phyloP scores from a whole-genome alignment of 1,140 invertebrate genomes.

The Mizuhopecten yessoensis region DNA sequence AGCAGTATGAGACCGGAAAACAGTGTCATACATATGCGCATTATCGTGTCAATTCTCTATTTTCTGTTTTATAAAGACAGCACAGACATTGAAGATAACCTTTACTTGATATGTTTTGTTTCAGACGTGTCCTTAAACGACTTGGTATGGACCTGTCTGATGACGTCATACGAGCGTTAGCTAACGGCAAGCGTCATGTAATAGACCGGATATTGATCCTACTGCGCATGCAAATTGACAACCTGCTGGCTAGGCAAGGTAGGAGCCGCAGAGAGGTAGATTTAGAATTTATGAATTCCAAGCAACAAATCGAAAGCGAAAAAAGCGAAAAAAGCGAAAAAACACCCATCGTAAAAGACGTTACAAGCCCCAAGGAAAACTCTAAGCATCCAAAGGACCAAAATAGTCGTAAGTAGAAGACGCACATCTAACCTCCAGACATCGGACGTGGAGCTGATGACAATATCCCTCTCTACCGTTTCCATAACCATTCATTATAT shows the following conservation, averaged over 20 bases:
- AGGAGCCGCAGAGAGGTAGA: conserved; percentile 64
- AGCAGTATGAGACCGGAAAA: too few species aligned
- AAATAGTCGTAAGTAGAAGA: conserved; percentile 2
- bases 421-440: neutral
- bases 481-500: neutral
- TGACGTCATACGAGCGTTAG: conserved; percentile 79
- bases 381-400: conserved; percentile 2
- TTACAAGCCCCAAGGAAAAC: conserved; percentile 17
- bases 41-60: too few species aligned
- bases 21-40: too few species aligned
- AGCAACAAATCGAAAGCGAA: conserved; percentile 22
- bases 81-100: too few species aligned
- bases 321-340: conserved; percentile 40
- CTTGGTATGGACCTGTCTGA: conserved; percentile 81
- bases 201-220: conserved; percentile 80
- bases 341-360: conserved; percentile 37
- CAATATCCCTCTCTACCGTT: neutral
- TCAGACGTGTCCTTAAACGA: conserved; percentile 79
- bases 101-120: conserved; percentile 55
- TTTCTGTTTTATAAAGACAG: too few species aligned
- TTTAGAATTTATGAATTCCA: neutral
- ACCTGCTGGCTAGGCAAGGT: conserved; percentile 68
- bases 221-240: conserved; percentile 81
- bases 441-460: neutral
- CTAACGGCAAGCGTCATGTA: conserved; percentile 74